Conservation (phyloP, 2,888 invertebrate species). For the Drosophila eohydei region DNA sequence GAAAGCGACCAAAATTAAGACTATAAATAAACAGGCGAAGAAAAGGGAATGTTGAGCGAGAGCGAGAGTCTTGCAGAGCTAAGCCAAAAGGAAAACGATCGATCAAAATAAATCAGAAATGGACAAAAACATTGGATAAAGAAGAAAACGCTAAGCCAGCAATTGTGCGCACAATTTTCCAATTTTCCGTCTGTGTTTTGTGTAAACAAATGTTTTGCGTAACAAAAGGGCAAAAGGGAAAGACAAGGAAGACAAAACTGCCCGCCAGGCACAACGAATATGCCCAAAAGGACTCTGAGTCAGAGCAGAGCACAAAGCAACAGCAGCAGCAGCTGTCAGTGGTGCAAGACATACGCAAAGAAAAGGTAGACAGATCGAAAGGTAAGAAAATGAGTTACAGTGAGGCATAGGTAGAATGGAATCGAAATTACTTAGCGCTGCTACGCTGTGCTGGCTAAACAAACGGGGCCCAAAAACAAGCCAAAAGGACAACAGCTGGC, state of each 20-base stretch:
- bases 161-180: conserved; percentile 75
- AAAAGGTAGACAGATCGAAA: conserved; percentile 28
- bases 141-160: conserved; percentile 60
- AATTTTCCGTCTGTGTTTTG: conserved; percentile 62
- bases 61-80: conserved; percentile 20
- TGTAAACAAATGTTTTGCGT: conserved; percentile 78
- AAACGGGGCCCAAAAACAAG: conserved; percentile 51
- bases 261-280: conserved; percentile 53
- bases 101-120: conserved; percentile 78
- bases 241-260: conserved; percentile 47
- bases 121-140: conserved; percentile 56
- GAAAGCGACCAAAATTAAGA: conserved; percentile 70
- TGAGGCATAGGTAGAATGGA: conserved; percentile 42
- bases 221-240: conserved; percentile 60
- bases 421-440: conserved; percentile 37
- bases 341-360: conserved; percentile 22
- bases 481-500: conserved; percentile 73
- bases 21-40: conserved; percentile 57
- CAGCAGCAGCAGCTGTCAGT: conserved; percentile 72
- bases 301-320: conserved; percentile 44
- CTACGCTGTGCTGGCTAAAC: conserved; percentile 55
- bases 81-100: conserved; percentile 70
- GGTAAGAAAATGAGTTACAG: conserved; percentile 19
- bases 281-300: conserved; percentile 42
- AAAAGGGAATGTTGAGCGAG: conserved; percentile 14